Conservation (phyloP, 2,797 vertebrate genomes). For the Myotis vivesi region DNA sequence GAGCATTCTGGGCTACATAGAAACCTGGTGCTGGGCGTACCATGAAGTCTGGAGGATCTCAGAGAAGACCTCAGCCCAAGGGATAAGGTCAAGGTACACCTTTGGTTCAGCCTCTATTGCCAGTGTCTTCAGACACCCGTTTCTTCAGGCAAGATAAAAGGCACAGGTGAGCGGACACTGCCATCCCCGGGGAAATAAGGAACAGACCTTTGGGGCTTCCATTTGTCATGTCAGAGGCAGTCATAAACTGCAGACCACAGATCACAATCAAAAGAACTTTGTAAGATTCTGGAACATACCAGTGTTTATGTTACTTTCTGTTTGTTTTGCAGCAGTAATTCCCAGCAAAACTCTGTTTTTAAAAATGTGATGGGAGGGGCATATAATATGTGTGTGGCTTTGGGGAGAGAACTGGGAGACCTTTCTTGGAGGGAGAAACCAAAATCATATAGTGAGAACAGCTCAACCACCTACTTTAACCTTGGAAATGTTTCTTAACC, state of each 20-base stretch:
- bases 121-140: not conserved
- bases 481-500: not conserved
- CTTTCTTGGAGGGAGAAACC: not conserved
- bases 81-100: not conserved
- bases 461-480: not conserved
- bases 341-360: not conserved
- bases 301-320: not conserved
- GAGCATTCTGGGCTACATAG: not conserved
- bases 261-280: constrained; percentile 1
- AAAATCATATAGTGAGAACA: not conserved
- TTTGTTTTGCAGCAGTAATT: constrained; percentile 8
- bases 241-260: not conserved
- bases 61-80: not conserved
- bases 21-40: not conserved
- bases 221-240: not conserved
- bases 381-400: not conserved
- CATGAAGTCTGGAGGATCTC: not conserved
- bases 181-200: not conserved
- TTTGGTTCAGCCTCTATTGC: not conserved
- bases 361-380: not conserved
- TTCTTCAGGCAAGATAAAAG: not conserved
- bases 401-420: not conserved
- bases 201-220: not conserved
- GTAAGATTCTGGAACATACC: not conserved
- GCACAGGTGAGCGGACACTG: not conserved